A percentile compares a stretch with the other conserved stretches of the same genome.
Conservation (phyloP, 2,113 vertebrate genomes). For the Athene cunicularia region DNA sequence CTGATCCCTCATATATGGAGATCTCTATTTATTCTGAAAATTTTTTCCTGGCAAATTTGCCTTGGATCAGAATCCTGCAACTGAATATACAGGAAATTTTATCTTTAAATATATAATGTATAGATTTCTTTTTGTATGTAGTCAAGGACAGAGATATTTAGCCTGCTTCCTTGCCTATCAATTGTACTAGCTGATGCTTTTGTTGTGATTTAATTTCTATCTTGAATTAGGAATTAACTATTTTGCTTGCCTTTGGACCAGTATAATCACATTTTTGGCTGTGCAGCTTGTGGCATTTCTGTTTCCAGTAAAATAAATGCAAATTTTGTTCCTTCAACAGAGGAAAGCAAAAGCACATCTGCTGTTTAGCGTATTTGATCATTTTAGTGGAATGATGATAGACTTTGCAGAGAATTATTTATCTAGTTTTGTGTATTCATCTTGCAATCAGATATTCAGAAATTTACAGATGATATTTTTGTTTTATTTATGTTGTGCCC, state of each 20-base stretch:
- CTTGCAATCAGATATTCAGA: constrained; percentile 36
- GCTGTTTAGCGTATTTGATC: constrained; percentile 35
- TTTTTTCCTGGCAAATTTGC: neutral
- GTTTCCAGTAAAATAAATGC: constrained; percentile 35
- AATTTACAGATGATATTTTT: neutral
- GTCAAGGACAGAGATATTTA: neutral
- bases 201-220: neutral
- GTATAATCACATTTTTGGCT: neutral
- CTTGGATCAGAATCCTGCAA: neutral
- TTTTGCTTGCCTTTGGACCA: neutral
- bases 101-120: neutral
- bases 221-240: neutral
- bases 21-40: constrained; percentile 37
- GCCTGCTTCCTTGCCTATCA: neutral
- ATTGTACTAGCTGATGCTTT: neutral
- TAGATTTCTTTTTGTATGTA: neutral
- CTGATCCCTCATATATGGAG: constrained; percentile 38
- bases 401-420: constrained; percentile 28
- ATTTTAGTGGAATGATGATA: constrained; percentile 56
- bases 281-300: neutral
- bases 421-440: constrained; percentile 12
- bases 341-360: constrained; percentile 45
- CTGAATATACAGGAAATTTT: neutral
- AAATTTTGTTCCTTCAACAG: constrained; percentile 38
- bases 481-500: neutral